These are phyloP conservation scores for Coracopsis vasa DNA, from an alignment of 2,113 vertebrate species.

Conservation along the genomic window DNA sequence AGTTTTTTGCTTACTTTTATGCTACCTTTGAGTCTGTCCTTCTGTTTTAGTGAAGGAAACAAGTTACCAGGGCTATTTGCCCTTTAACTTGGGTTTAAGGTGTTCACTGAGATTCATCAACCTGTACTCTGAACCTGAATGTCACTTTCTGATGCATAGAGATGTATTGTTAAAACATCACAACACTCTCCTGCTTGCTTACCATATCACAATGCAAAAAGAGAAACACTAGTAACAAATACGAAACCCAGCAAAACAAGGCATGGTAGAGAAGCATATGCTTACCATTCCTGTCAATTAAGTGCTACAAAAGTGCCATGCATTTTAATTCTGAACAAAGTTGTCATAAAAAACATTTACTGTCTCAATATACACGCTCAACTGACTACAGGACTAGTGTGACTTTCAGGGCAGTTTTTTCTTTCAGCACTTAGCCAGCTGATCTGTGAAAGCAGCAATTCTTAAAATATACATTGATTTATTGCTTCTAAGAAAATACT, in stretches of 20 bases:
- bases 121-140: not conserved
- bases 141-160: fast-evolving
- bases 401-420: not conserved
- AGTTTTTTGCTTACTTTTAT: not conserved
- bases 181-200: not conserved
- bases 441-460: not conserved
- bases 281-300: not conserved
- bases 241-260: not conserved
- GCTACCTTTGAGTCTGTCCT: not conserved
- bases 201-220: not conserved
- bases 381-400: not conserved
- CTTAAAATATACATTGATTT: not conserved
- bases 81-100: not conserved
- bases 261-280: not conserved
- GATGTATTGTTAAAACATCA: not conserved
- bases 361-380: not conserved
- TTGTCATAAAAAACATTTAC: not conserved
- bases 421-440: not conserved
- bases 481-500: not conserved
- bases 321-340: not conserved
- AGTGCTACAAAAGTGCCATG: not conserved
- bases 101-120: not conserved
- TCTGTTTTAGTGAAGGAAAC: not conserved
- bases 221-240: not conserved
- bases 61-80: not conserved